Base-by-base conservation (phyloP, 2,888 invertebrate species). In the Melipona beecheii region DNA sequence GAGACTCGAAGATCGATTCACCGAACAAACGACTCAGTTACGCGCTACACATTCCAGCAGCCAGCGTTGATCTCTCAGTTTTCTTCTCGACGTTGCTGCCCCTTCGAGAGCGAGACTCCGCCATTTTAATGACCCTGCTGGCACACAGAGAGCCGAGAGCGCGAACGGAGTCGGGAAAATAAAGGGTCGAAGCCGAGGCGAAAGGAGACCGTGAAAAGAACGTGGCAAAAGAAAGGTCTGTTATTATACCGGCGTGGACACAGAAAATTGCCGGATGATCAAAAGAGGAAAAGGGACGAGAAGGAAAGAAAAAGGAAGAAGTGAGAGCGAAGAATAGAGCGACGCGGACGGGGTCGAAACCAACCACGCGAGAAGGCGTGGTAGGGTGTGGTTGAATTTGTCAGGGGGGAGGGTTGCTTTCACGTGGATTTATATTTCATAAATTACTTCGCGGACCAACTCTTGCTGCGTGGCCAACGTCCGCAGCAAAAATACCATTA, bases 321-420 rank as follows among this genome's bases (percentile, higher is more conserved):
- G 19, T 0, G 31, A 31, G 31, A 31, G 31, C 31, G 6, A 9
- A 27, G 50, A n/a, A 75, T 15, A 60, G 71, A 71, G n/a, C 56
- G 56, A 86, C 65, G 66, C 70, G 68, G 71, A 72, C 80, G 68
- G 49, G 66, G 82, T 75, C 49, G 60, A 81, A 83, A 74, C 52
- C 50, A 88, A 43, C 75, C 82, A 85, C 78, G 88, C 75, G 75
- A 74, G 87, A 83, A 85, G 92, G 93, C 91, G 92, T 93, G 92
- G 86, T 91, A 89, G 91, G 93, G 93, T 92, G 93, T 93, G 93
- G 93, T 90, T 91, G 90, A 93, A 93, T 93, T 93, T 92, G 91
- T 92, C 91, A 91, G 92, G 92, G 9, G 19, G 52, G 52, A 21
- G 52, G 93, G 92, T 92, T 92, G 92, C 86, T 89, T 90, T 81